Conservation (phyloP, 2,797 vertebrate species). For the Ctenochaetus hawaiiensis region DNA sequence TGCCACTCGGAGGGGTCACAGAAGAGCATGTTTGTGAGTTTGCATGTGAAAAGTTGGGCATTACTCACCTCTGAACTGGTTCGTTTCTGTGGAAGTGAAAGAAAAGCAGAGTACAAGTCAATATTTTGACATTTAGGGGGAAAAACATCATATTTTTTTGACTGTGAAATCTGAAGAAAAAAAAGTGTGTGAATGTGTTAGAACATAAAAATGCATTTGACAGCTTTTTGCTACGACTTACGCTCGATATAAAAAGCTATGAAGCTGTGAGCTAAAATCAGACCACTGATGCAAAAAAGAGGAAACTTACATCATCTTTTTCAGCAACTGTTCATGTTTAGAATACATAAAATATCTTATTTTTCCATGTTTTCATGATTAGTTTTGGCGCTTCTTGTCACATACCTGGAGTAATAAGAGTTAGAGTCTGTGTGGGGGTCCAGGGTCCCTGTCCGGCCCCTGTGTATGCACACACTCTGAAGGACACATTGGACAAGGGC, state of each 20-base stretch:
- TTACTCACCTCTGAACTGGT: slow-evolving; percentile 76
- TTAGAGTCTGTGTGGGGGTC: slow-evolving; percentile 83
- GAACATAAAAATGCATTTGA: background rate
- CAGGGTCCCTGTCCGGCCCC: slow-evolving; percentile 89
- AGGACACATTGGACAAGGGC: slow-evolving; percentile 87
- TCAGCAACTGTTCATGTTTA: background rate
- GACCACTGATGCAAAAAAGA: background rate
- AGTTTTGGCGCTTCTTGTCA: background rate
- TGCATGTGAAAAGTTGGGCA: slow-evolving; percentile 1
- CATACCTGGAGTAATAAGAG: slow-evolving; percentile 77
- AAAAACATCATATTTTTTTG: background rate
- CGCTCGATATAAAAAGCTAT: background rate
- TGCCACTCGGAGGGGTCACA: slow-evolving; percentile 35
- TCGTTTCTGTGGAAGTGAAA: slow-evolving; percentile 70
- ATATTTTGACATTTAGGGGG: background rate
- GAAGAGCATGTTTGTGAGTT: slow-evolving; percentile 3
- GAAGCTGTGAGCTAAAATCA: background rate
- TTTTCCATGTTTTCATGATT: background rate
- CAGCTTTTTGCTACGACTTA: background rate
- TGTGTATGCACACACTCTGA: slow-evolving; percentile 89
- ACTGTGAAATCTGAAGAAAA: background rate
- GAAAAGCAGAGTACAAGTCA: slow-evolving; percentile 34
- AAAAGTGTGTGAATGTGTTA: background rate
- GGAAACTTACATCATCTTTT: background rate
- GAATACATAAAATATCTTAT: background rate